Conservation (phyloP, 2,797 vertebrate genomes). For the Takifugu ocellatus region DNA sequence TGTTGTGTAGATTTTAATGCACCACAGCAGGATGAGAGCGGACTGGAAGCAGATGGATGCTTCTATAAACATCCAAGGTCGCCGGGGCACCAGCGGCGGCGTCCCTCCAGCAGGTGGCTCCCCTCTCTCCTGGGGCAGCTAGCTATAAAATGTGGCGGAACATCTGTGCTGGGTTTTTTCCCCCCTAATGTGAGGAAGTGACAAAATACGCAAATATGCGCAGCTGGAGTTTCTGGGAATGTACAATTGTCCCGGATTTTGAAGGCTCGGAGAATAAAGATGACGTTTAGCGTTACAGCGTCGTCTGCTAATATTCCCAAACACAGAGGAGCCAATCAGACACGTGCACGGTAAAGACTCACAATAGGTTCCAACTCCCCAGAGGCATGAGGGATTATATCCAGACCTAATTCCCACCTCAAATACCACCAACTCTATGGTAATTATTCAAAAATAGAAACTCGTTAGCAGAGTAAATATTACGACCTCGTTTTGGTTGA, state of each 20-base stretch:
- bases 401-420: conserved; percentile 62
- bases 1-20: conserved; percentile 26
- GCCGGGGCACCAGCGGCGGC: conserved; percentile 25
- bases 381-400: conserved; percentile 52
- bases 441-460: conserved; percentile 79
- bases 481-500: conserved; percentile 68
- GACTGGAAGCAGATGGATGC: conserved; percentile 53
- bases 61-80: conserved; percentile 51
- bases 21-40: conserved; percentile 20
- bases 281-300: conserved; percentile 1
- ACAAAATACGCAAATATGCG: conserved; percentile 35
- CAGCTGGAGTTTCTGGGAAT: conserved; percentile 56
- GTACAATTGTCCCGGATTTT: conserved; percentile 16
- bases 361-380: conserved; percentile 40
- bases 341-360: not conserved
- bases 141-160: conserved; percentile 56
- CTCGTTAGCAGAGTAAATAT: conserved; percentile 77
- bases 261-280: conserved; percentile 33
- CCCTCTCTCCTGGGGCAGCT: conserved; percentile 49
- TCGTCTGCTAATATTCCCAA: conserved; percentile 7
- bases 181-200: conserved; percentile 33
- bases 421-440: conserved; percentile 60
- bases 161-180: conserved; percentile 45
- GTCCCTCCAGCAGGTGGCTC: conserved; percentile 65
- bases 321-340: conserved; percentile 25